A percentile compares a stretch with the other conserved stretches of the same genome.
phyloP scores from a whole-genome alignment of 1,140 invertebrate genomes.

The Neuroterus valhalla region DNA sequence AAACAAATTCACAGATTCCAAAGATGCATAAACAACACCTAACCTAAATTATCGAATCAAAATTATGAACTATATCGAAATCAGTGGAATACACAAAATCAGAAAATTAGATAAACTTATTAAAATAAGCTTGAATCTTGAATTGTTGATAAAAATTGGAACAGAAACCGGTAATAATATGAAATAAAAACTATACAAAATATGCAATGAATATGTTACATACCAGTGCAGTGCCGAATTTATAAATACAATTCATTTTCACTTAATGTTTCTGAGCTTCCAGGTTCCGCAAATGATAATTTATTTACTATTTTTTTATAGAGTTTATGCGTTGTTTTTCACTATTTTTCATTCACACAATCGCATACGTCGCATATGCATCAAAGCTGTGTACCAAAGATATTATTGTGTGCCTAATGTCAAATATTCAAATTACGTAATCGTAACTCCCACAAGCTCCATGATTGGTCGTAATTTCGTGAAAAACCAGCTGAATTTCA shows the following conservation, averaged over 20 bases:
- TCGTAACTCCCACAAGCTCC: no score
- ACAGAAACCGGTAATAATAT: neutral
- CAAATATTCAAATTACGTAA: no score
- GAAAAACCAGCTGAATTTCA: no score
- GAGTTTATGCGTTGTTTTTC: no score
- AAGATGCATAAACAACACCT: neutral
- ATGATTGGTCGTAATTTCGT: no score
- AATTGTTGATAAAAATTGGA: neutral
- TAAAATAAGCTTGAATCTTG: neutral
- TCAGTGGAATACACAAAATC: neutral
- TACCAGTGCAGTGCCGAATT: constrained; percentile 14
- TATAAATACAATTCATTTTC: constrained; percentile 42
- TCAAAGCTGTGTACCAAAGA: no score
- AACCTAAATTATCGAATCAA: neutral
- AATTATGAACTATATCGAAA: neutral
- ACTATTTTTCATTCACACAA: no score
- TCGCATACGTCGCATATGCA: no score
- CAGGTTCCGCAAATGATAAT: no score
- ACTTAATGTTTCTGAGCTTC: neutral
- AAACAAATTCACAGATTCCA: no score
- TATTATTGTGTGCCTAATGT: no score
- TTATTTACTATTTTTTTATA: no score
- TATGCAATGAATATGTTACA: neutral
- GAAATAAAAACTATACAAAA: neutral
- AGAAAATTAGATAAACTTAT: neutral